Evolutionary conservation across 2,113 vertebrate species (phyloP).

Genomic region (Phrynosoma platyrhinos): DNA sequence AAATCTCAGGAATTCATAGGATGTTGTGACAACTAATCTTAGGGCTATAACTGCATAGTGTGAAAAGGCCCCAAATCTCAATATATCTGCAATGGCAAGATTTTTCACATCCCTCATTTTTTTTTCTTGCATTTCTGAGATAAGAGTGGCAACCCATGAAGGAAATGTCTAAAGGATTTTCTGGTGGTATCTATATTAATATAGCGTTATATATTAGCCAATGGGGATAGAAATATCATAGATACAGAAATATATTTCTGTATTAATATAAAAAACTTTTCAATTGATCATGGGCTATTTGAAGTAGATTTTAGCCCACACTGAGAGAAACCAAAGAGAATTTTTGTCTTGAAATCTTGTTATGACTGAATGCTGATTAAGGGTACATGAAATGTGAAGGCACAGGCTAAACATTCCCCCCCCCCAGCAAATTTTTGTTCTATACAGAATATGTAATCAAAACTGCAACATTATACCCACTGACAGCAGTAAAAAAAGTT

Average conservation of each 20-base stretch:
- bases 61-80: too few species aligned
- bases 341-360: slow-evolving; percentile 9
- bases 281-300: background rate
- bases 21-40: too few species aligned
- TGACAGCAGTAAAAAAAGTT: slow-evolving; percentile 59
- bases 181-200: background rate
- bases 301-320: background rate
- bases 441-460: slow-evolving; percentile 58
- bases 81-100: too few species aligned
- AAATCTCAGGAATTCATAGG: too few species aligned
- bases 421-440: slow-evolving; percentile 42
- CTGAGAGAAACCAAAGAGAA: background rate
- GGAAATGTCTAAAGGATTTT: background rate
- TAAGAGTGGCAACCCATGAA: too few species aligned
- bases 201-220: background rate
- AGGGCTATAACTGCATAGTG: too few species aligned
- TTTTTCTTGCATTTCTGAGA: too few species aligned
- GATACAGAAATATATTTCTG: too few species aligned
- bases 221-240: too few species aligned
- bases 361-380: background rate
- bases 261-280: background rate
- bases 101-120: too few species aligned
- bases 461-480: slow-evolving; percentile 30
- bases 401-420: background rate
- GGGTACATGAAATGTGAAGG: slow-evolving; percentile 23